These are phyloP conservation scores for Anoplopoma fimbria DNA, from an alignment of 2,113 vertebrate species.

Conservation along the genomic window DNA sequence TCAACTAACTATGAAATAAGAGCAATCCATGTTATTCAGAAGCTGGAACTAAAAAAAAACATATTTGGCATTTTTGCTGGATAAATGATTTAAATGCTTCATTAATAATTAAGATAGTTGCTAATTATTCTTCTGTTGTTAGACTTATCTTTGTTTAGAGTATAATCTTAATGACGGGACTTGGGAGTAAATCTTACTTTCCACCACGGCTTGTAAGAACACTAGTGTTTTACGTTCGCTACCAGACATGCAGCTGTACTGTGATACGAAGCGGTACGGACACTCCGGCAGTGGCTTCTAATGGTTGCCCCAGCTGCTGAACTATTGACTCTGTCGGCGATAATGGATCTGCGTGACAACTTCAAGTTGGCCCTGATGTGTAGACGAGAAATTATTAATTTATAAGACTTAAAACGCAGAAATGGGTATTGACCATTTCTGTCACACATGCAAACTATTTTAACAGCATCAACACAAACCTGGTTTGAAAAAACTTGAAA, in stretches of 20 bases:
- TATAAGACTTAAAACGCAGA: background rate
- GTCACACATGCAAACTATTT: background rate
- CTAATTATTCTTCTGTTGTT: background rate
- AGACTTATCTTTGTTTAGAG: background rate
- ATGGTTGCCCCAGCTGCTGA: constrained; percentile 8
- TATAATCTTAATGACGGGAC: background rate
- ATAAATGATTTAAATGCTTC: background rate
- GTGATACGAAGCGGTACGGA: background rate
- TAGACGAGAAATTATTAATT: background rate
- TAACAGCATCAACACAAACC: background rate
- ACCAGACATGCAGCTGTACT: background rate
- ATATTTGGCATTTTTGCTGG: background rate
- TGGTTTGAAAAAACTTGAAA: background rate
- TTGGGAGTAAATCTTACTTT: background rate
- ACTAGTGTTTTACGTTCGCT: background rate
- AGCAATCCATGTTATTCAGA: background rate
- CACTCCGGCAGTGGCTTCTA: background rate
- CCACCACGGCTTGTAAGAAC: background rate
- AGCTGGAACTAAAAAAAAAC: background rate
- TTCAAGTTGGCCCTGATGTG: background rate
- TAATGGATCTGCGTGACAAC: background rate
- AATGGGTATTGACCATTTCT: background rate
- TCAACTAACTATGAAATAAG: background rate
- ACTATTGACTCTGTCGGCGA: background rate
- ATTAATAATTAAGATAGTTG: background rate